phyloP scores from a whole-genome alignment of 2,888 invertebrate species.

The Mechanitis mazaeus region DNA sequence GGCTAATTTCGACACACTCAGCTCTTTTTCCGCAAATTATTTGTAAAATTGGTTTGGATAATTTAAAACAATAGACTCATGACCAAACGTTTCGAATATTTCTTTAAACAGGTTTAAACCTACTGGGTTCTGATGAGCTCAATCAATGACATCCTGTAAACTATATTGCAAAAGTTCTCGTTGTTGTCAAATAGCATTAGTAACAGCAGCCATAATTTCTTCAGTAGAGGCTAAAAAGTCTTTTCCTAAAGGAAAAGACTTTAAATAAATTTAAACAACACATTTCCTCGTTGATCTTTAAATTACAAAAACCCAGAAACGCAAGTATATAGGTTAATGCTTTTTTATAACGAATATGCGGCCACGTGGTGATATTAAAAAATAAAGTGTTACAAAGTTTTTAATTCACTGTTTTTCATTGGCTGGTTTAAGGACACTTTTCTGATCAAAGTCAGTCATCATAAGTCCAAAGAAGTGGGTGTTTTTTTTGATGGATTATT shows the following conservation, averaged over 20 bases:
- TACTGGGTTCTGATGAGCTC: neutral
- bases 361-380: neutral
- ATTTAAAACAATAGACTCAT: slow-evolving; percentile 4
- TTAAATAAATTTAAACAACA: slow-evolving; percentile 6
- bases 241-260: no score
- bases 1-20: slow-evolving; percentile 14
- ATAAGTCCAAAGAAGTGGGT: neutral
- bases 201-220: neutral
- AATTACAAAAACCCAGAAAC: slow-evolving; percentile 7
- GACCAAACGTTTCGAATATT: neutral
- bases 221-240: slow-evolving; percentile 4
- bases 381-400: slow-evolving; percentile 16
- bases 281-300: slow-evolving; percentile 10
- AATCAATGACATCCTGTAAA: neutral
- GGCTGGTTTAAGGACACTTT: slow-evolving; percentile 14
- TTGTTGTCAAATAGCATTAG: neutral
- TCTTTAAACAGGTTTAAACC: no score
- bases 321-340: slow-evolving; percentile 4
- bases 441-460: slow-evolving; percentile 6
- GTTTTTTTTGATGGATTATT: neutral
- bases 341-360: slow-evolving; percentile 8
- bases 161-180: neutral
- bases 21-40: slow-evolving; percentile 16
- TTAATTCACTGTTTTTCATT: slow-evolving; percentile 15
- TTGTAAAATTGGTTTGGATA: slow-evolving; percentile 9